Conservation (phyloP, 2,888 invertebrate species). For the Teleiodes luculella region DNA sequence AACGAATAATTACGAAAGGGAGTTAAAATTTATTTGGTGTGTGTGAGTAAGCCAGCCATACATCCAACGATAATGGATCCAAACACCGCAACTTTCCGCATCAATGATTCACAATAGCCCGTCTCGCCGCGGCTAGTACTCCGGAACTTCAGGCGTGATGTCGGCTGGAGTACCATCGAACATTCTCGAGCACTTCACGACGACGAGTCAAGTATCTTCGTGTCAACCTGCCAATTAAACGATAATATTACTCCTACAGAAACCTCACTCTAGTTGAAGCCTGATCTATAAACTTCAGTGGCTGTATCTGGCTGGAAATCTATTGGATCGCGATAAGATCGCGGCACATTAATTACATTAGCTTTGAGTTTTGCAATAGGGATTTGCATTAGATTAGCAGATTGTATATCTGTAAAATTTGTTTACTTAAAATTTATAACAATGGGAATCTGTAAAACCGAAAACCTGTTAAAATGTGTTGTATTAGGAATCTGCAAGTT, state of each 20-base stretch:
- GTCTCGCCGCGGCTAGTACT: neutral
- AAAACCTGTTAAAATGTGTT: too few species aligned
- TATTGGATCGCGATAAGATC: constrained; percentile 1
- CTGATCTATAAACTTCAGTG: neutral
- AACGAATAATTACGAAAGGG: too few species aligned
- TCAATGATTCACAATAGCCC: neutral
- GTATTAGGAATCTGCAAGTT: too few species aligned
- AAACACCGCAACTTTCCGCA: neutral
- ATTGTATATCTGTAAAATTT: too few species aligned
- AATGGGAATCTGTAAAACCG: too few species aligned
- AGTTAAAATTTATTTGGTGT: too few species aligned
- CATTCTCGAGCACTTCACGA: neutral
- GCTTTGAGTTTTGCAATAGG: too few species aligned
- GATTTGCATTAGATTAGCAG: too few species aligned
- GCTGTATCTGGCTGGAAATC: neutral
- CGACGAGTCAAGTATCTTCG: neutral
- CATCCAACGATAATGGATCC: too few species aligned
- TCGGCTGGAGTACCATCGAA: constrained; percentile 3
- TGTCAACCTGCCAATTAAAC: constrained; percentile 8
- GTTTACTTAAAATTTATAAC: too few species aligned
- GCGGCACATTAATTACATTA: too few species aligned
- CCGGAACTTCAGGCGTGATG: neutral
- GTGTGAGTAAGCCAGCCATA: too few species aligned
- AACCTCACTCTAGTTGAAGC: neutral
- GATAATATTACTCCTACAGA: constrained; percentile 5